A percentile compares a stretch with the other conserved stretches of the same genome.
phyloP scores from a whole-genome alignment of 1,140 invertebrate genomes.

The Bombus waltoni region DNA sequence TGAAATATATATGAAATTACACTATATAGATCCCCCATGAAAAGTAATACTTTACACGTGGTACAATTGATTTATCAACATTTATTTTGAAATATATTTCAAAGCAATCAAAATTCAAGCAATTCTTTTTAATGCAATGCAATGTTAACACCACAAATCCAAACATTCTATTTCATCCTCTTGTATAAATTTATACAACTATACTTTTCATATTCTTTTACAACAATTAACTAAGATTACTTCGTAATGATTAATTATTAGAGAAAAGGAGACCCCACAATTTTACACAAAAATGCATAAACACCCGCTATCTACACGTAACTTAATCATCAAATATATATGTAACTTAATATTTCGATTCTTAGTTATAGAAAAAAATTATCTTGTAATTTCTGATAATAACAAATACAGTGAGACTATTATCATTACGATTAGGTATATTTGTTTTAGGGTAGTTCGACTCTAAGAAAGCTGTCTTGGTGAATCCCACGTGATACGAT shows the following conservation, averaged over 20 bases:
- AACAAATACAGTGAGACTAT: neutral
- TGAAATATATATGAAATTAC: too few species aligned
- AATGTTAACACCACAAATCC: too few species aligned
- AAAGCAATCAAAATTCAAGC: too few species aligned
- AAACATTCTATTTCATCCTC: too few species aligned
- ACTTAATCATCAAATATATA: too few species aligned
- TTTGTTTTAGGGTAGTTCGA: neutral
- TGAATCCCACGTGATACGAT: neutral
- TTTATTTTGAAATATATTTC: too few species aligned
- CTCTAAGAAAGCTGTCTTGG: neutral
- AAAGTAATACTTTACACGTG: too few species aligned
- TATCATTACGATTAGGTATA: too few species aligned
- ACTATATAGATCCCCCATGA: too few species aligned
- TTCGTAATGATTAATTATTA: neutral
- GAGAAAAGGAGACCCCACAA: neutral
- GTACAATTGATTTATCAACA: too few species aligned
- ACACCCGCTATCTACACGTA: neutral
- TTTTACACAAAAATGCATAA: neutral
- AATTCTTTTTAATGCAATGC: too few species aligned
- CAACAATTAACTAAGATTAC: neutral
- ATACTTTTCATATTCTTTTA: neutral
- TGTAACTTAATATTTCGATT: neutral
- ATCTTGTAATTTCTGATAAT: neutral
- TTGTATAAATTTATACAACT: neutral
- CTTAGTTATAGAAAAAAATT: neutral